Evolutionary conservation across 92 coral and sea anemone species (phyloP).

Genomic region (Paramuricea clavata): DNA sequence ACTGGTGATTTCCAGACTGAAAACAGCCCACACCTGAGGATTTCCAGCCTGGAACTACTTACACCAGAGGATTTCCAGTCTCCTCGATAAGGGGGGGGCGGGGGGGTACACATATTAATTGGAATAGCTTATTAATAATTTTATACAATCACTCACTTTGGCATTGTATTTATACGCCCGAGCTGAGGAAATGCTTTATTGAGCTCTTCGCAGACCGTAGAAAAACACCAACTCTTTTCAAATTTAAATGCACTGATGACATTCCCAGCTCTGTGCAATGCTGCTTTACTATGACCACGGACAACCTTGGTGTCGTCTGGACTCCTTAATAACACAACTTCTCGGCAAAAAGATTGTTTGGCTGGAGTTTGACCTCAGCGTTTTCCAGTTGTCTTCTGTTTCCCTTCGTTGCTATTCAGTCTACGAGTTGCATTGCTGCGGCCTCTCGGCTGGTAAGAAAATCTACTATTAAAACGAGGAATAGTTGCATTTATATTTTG

Average conservation of each 20-base stretch:
- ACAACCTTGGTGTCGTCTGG: slow-evolving; percentile 40
- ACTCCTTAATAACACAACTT: slow-evolving; percentile 44
- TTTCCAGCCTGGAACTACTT: too few relatives aligned
- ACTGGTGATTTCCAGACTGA: too few relatives aligned
- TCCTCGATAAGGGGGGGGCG: too few relatives aligned
- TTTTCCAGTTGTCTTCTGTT: slow-evolving; percentile 34
- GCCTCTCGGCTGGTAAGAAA: slow-evolving; percentile 52
- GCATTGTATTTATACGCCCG: slow-evolving; percentile 8
- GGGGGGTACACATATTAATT: too few relatives aligned
- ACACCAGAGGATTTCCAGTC: too few relatives aligned
- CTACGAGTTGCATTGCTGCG: slow-evolving; percentile 35
- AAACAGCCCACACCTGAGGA: too few relatives aligned
- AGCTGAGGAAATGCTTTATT: slow-evolving; percentile 52
- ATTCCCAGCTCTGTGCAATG: slow-evolving; percentile 52
- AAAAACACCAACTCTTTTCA: slow-evolving; percentile 56
- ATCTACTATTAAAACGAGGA: slow-evolving; percentile 48
- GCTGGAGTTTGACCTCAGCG: slow-evolving; percentile 1
- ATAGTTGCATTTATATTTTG: slow-evolving; percentile 35
- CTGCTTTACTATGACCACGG: slow-evolving; percentile 27
- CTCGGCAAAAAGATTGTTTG: slow-evolving; percentile 41
- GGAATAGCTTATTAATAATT: too few relatives aligned
- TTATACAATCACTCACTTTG: slow-evolving; percentile 21
- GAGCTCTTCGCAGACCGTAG: slow-evolving; percentile 45
- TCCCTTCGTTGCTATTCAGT: not conserved
- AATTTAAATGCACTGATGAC: slow-evolving; percentile 64